Evolutionary conservation across 2,113 vertebrate genomes (phyloP), one percentile per base, ranked within the genome.

Genomic region (Burhinus oedicnemus): DNA sequence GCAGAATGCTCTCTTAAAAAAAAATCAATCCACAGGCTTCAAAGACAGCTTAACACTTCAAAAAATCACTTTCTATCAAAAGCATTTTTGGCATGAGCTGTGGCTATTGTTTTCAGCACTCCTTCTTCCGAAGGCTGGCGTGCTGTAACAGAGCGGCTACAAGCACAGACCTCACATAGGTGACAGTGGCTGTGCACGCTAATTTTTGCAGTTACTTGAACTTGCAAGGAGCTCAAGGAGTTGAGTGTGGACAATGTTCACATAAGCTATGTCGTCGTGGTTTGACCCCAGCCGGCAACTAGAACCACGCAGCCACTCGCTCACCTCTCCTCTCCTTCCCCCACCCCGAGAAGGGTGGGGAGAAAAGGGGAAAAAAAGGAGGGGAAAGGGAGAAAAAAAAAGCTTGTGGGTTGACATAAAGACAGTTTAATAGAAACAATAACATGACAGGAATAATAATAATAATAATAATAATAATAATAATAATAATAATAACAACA

Each of bases 21-120:
- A 87, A 64, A 74, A 79, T 69, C 25, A 89, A 86, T 45, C 58
- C 62, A 62, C 36, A 74, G 47, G 9, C 62, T 95, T 95, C 91
- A 95, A 95, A 96, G 77, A 10, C 82, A 84, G 45, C 42, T 82
- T 69, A 92, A 61, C 69, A 66, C 52, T 79, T 90, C 2, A 83
- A 92, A 91, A 96, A 88, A 62, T 58, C 11, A 5, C 61, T 64
- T 88, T 90, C 79, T 81, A 96, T 86, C 60, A 76, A 34, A 93
- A 93, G 17, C 30, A 80, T 87, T 94, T 93, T 82, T 93, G 89
- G 86, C 85, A 83, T 60, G 51, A 84, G n/a, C 38, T 58, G 82
- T 85, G 60, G 52, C 62, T 93, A 60, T 91, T 95, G 90, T 93
- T 94, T 90, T 94, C 69, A 70, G 51, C 57, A 42, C 42, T 91